phyloP scores from a whole-genome alignment of 1,140 invertebrate genomes.

The Heliconius nattereri region DNA sequence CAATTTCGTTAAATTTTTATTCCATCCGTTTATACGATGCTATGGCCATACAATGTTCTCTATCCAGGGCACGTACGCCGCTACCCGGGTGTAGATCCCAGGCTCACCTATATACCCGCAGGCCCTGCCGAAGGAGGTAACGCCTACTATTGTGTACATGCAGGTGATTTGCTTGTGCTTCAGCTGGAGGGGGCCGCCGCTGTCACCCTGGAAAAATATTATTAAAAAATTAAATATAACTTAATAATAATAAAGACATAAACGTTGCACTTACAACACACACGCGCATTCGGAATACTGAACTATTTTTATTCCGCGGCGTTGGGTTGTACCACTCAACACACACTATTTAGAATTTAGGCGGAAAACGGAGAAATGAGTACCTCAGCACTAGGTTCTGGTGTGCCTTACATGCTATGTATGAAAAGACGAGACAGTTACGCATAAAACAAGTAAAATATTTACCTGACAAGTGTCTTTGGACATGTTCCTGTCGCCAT shows the following conservation, averaged over 20 bases:
- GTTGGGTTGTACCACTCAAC: too few relatives aligned
- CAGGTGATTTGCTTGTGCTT: constrained; percentile 56
- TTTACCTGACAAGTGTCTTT: constrained; percentile 65
- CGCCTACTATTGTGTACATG: constrained; percentile 81
- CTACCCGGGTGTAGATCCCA: constrained; percentile 86
- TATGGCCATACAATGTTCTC: constrained; percentile 82
- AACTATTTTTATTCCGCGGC: too few relatives aligned
- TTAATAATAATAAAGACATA: background rate
- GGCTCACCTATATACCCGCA: constrained; percentile 82
- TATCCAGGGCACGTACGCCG: constrained; percentile 86
- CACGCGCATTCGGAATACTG: too few relatives aligned
- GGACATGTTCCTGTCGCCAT: constrained; percentile 48
- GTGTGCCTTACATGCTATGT: too few relatives aligned
- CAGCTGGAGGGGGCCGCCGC: constrained; percentile 69
- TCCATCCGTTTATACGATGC: background rate
- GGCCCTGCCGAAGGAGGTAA: constrained; percentile 85
- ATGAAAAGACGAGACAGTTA: too few relatives aligned
- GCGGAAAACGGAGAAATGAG: background rate
- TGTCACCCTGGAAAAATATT: constrained; percentile 61
- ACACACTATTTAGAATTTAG: too few relatives aligned
- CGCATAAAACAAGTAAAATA: background rate
- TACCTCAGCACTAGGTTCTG: too few relatives aligned
- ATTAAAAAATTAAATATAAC: background rate
- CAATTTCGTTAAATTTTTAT: background rate
- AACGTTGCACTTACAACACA: too few relatives aligned